Base-by-base conservation (phyloP, 2,113 vertebrate genomes). In the Lepisosteus osseus region DNA sequence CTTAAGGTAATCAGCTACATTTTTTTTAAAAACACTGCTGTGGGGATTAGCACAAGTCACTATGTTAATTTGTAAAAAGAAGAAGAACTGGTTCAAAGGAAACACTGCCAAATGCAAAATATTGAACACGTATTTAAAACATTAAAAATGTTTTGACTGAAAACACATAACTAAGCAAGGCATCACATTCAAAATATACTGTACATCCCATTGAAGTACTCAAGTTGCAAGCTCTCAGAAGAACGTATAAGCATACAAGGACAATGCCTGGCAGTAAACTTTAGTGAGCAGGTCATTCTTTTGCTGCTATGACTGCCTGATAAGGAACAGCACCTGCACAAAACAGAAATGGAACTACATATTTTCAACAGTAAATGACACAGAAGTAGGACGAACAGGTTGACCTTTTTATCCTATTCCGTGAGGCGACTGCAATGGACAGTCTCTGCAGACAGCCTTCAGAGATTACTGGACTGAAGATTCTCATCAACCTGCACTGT, bases 231-330 rank as follows among this genome's bases (percentile, higher is more conserved):
- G 56, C 47, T 51, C 47, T 9, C 9, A 9, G 47, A 51, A 51
- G 29, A 29, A 29, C 29, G 2, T 29, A 29, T 51, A 51, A 51
- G 47, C 47, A 51, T 51, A 5, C 29, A 29, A 29, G 44, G 44
- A 17, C 12, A 51, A 45, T n/a, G 47, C 3, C 41, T 69, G 17
- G 11, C n/a, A 41, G 8, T 13, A 57, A 29, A 7, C 67, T 57
- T 69, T 69, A 3, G 7, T 14, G 57, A 69, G 42, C 43, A 42
- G 67, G 67, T 14, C 51, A 69, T 69, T 69, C 57, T 69, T 69
- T 17, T 42, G 67, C 67, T 45, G 51, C 15, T n/a, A 57, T 43
- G 11, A 8, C 56, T 14, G 29, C 67, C 54, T 15, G 41, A 69
- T 29, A 17, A 40, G 3, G n/a, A 47, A 54, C 3, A 68, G 9